Evolutionary conservation across 37 sponge, comb jelly and placozoan genomes (phyloP).

Genomic region (Lycopodina hypogea): DNA sequence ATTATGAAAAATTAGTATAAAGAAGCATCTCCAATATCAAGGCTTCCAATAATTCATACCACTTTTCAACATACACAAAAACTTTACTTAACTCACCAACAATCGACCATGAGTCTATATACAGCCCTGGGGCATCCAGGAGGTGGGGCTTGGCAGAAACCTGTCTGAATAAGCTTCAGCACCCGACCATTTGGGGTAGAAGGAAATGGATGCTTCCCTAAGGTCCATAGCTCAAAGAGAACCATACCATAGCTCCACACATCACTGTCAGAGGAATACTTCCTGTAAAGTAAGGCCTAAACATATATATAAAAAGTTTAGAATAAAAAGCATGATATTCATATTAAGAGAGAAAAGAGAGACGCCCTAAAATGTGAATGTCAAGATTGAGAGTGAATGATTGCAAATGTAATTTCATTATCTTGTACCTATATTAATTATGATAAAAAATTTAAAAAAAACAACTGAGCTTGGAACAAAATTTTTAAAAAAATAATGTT

Average conservation of each 20-base stretch:
- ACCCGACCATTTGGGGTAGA: background rate
- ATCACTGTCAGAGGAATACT: slow-evolving; percentile 56
- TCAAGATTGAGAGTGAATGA: no score
- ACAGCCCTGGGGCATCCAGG: slow-evolving; percentile 53
- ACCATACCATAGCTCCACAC: slow-evolving; percentile 71
- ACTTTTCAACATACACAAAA: no score
- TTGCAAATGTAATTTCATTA: no score
- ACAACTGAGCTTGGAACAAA: no score
- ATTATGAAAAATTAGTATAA: no score
- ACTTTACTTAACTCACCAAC: slow-evolving; percentile 52
- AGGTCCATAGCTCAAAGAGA: slow-evolving; percentile 58
- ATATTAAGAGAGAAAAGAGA: background rate
- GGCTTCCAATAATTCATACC: no score
- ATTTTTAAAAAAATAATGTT: no score
- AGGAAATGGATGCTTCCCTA: slow-evolving; percentile 34
- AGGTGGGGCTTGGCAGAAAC: slow-evolving; percentile 54
- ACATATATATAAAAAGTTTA: background rate
- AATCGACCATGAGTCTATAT: slow-evolving; percentile 48
- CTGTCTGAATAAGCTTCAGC: background rate
- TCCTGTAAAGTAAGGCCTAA: slow-evolving; percentile 28
- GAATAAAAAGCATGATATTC: background rate
- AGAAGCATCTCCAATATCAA: no score
- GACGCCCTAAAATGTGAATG: background rate
- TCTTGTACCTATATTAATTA: no score
- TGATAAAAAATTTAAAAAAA: no score